Percentiles rank a stretch among this genome's conserved stretches.
These are phyloP conservation scores for Anagrus nilaparvatae DNA, from an alignment of 1,140 invertebrate genomes.

Conservation along the genomic window DNA sequence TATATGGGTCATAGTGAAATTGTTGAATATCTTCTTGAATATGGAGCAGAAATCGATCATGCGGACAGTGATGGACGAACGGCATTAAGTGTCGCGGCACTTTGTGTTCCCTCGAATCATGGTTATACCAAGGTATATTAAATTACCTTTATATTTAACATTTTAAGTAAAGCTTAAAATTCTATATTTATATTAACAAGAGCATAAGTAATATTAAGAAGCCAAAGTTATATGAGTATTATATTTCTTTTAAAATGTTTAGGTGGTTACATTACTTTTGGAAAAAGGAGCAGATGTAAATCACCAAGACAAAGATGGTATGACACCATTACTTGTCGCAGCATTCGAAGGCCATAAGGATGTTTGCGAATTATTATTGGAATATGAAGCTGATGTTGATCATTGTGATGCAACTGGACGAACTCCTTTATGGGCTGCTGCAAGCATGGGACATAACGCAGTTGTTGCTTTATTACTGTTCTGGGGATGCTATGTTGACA, in stretches of 20 bases:
- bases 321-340: slow-evolving; percentile 86
- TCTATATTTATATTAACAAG: not conserved
- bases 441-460: slow-evolving; percentile 73
- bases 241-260: too few relatives aligned
- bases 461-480: slow-evolving; percentile 73
- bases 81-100: slow-evolving; percentile 80
- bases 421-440: slow-evolving; percentile 73
- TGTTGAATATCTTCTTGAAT: slow-evolving; percentile 72
- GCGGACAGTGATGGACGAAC: slow-evolving; percentile 85
- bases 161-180: not conserved
- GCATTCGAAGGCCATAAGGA: slow-evolving; percentile 86
- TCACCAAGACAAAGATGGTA: slow-evolving; percentile 83
- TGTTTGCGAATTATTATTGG: slow-evolving; percentile 74
- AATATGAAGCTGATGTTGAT: slow-evolving; percentile 80
- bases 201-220: too few relatives aligned
- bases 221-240: too few relatives aligned
- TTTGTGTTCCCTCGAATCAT: slow-evolving; percentile 81
- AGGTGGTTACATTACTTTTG: slow-evolving; percentile 64
- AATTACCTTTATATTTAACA: not conserved
- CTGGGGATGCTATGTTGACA: slow-evolving; percentile 83
- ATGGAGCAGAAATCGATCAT: slow-evolving; percentile 77
- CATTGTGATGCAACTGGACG: slow-evolving; percentile 68
- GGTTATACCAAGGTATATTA: slow-evolving; percentile 53
- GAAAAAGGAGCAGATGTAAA: slow-evolving; percentile 80
- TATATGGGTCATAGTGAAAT: slow-evolving; percentile 91